A percentile compares a stretch with the other conserved stretches of the same genome.
Evolutionary conservation across 2,113 vertebrate genomes (phyloP).

Genomic region (Barbus barbus): DNA sequence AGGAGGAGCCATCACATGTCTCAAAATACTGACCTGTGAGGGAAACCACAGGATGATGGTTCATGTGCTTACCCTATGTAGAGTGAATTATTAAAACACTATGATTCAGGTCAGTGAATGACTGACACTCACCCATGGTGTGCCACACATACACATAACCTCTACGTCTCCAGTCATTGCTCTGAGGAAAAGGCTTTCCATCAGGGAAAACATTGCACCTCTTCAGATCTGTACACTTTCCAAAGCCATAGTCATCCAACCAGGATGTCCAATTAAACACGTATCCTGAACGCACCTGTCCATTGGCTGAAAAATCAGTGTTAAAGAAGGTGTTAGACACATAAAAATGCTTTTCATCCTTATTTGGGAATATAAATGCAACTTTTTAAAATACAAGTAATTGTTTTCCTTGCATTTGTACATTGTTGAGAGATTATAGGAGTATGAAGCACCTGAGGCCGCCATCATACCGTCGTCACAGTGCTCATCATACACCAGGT

Average conservation of each 20-base stretch:
- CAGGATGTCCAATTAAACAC: conserved; percentile 89
- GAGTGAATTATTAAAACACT: background rate
- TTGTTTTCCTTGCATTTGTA: background rate
- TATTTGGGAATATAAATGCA: background rate
- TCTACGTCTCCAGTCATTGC: conserved; percentile 78
- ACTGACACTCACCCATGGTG: conserved; percentile 76
- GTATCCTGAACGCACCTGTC: conserved; percentile 66
- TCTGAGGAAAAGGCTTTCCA: conserved; percentile 83
- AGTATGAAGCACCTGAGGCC: conserved; percentile 65
- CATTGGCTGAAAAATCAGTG: conserved; percentile 64
- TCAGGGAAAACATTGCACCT: conserved; percentile 85
- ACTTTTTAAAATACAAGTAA: background rate
- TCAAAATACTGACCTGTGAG: conserved; percentile 86
- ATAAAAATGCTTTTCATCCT: background rate
- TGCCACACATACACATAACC: conserved; percentile 91
- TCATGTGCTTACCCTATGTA: background rate
- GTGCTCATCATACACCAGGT: conserved; percentile 81
- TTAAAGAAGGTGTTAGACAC: background rate
- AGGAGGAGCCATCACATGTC: conserved; percentile 80
- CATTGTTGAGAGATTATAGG: background rate
- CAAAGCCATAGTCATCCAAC: conserved; percentile 77
- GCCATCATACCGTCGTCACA: conserved; percentile 81
- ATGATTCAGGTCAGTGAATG: background rate
- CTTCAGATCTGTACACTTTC: conserved; percentile 68
- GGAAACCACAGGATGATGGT: background rate